Base-by-base conservation (phyloP, 2,797 vertebrate species). In the Diplodus puntazzo region DNA sequence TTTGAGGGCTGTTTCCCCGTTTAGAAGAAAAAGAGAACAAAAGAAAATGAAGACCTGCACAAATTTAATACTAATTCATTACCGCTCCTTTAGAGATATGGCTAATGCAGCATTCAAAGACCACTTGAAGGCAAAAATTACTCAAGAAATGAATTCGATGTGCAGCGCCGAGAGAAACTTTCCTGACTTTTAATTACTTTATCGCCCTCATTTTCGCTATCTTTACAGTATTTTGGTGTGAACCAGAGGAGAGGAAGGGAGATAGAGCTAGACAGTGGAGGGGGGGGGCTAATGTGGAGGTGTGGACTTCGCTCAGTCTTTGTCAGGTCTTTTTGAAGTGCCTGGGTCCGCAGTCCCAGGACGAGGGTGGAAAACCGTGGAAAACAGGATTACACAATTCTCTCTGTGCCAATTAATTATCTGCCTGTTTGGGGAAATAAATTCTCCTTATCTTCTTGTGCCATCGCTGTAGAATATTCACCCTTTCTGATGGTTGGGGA, bases 371-470 rank as follows among this genome's bases (percentile, higher is more conserved):
- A 80, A 82, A 86, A 66, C 83, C 53, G 61, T 50, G 60, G 82
- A 85, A 90, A 92, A 91, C 79, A 66, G 85, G 90, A 93, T 94
- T 92, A 91, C 87, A 88, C 75, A 79, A 72, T 49, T 73, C 79
- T 60, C 70, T 73, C 77, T 85, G 45, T 55, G 90, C 85, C 92
- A 91, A 90, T 93, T 93, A 93, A 94, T 93, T 90, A 91, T 78
- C 79, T 1, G 63, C 61, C 87, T 80, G 81, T 93, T 92, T 90
- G 81, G 88, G 66, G 82, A 85, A 89, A 87, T 84, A 88, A 87
- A 85, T 58, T 79, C 64, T 49, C 57, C 63, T 81, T 82, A 89
- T 92, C 91, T 75, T 46, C 23, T 7, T 11, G 18, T 70, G 66
- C 69, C 66, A 88, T 90, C 79, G 0, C 55, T 60, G 54, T 13